phyloP scores from a whole-genome alignment of 2,113 vertebrate species.

The Phrynosoma blainvillii region DNA sequence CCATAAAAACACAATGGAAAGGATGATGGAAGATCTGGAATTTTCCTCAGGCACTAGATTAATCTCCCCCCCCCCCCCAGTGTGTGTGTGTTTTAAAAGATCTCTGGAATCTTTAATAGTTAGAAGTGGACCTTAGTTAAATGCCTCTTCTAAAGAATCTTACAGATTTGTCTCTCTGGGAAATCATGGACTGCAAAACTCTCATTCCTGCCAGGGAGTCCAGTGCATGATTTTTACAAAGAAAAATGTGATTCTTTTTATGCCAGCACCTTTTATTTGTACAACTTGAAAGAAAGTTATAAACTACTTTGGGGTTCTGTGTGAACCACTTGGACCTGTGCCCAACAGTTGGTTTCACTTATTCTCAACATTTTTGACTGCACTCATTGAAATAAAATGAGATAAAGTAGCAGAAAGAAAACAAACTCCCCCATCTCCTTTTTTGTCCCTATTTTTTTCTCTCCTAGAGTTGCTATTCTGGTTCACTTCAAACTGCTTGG shows the following conservation, averaged over 20 bases:
- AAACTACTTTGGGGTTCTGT: slow-evolving; percentile 68
- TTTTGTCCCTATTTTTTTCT: slow-evolving; percentile 5
- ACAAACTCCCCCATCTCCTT: slow-evolving; percentile 33
- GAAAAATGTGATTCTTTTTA: slow-evolving; percentile 72
- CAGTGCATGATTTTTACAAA: slow-evolving; percentile 67
- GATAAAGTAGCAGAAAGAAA: slow-evolving; percentile 74
- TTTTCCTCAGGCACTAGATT: slow-evolving; percentile 5
- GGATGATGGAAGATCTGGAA: neutral
- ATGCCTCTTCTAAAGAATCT: neutral
- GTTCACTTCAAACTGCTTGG: slow-evolving; percentile 18
- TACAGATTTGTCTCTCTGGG: neutral
- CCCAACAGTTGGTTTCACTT: slow-evolving; percentile 76
- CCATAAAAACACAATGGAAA: slow-evolving; percentile 4
- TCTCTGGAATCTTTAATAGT: neutral
- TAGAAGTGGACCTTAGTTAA: neutral
- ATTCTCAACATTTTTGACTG: slow-evolving; percentile 63
- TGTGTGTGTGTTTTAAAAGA: neutral
- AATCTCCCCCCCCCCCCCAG: neutral
- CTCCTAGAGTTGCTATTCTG: slow-evolving; percentile 36
- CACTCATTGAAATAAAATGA: slow-evolving; percentile 66
- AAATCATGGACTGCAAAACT: slow-evolving; percentile 6
- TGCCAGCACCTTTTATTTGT: slow-evolving; percentile 69
- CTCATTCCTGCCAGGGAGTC: slow-evolving; percentile 35
- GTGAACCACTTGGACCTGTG: slow-evolving; percentile 65
- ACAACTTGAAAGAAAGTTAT: slow-evolving; percentile 67